Conservation (phyloP, 2,888 invertebrate genomes). For the Adineta ricciae region DNA sequence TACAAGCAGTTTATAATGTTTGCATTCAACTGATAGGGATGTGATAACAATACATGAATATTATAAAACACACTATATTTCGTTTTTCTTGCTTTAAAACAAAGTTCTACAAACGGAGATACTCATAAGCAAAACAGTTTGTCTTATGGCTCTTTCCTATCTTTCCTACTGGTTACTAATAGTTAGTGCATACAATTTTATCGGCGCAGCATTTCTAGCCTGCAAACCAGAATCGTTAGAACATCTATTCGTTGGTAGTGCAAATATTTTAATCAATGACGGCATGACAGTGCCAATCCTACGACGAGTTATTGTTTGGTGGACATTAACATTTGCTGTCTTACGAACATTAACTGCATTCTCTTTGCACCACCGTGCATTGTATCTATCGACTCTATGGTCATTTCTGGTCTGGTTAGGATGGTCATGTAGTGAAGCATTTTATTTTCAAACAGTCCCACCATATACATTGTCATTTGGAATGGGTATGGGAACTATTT, state of each 20-base stretch:
- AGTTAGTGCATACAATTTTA: background rate
- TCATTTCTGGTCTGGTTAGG: background rate
- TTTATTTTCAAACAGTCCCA: background rate
- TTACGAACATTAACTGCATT: background rate
- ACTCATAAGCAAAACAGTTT: no score
- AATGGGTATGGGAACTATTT: background rate
- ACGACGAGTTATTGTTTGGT: background rate
- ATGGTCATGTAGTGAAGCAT: background rate
- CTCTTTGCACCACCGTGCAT: background rate
- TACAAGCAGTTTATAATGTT: no score
- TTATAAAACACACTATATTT: no score
- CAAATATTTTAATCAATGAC: background rate
- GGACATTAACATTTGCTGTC: background rate
- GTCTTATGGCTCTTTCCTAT: no score
- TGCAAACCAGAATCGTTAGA: background rate
- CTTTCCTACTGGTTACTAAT: background rate
- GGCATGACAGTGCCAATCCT: background rate
- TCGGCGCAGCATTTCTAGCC: background rate
- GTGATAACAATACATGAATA: no score
- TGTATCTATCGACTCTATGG: background rate
- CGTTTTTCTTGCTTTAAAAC: no score
- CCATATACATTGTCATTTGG: conserved; percentile 1
- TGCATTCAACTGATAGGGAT: no score
- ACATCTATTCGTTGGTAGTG: background rate
- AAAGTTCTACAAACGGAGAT: no score